Percentiles rank a stretch among this genome's conserved stretches.
phyloP scores from a whole-genome alignment of 92 coral and sea anemone genomes.

The Diadumene lineata region DNA sequence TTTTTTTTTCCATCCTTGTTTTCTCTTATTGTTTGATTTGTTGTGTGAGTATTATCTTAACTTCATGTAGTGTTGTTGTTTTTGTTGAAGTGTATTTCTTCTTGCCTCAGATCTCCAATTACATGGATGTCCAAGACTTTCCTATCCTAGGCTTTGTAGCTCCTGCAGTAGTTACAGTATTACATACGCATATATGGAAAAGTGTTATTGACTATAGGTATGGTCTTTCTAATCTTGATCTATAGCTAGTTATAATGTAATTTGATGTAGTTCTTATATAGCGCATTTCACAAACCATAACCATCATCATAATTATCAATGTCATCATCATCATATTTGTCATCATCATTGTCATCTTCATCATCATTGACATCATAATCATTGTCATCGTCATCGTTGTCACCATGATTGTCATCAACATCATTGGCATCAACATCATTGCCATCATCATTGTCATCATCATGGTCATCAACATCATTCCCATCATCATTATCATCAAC shows the following conservation, averaged over 20 bases:
- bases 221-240: background rate
- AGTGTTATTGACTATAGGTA: constrained; percentile 92
- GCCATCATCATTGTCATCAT: background rate
- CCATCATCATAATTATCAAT: background rate
- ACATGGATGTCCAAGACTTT: constrained; percentile 85
- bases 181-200: constrained; percentile 92
- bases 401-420: background rate
- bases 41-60: too few species aligned
- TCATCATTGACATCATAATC: background rate
- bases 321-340: background rate
- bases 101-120: constrained; percentile 74
- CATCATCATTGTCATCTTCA: background rate
- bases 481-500: background rate
- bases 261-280: too few species aligned
- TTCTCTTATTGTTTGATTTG: too few species aligned
- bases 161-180: constrained; percentile 93
- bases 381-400: background rate
- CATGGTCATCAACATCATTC: background rate
- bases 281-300: background rate
- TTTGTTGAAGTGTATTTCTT: too few species aligned
- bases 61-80: background rate
- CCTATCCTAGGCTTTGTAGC: constrained; percentile 90
- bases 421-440: background rate
- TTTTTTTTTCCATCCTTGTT: too few species aligned
- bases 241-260: too few species aligned